Base-by-base conservation (phyloP, 2,113 vertebrate species). In the Aviceda subcristata region DNA sequence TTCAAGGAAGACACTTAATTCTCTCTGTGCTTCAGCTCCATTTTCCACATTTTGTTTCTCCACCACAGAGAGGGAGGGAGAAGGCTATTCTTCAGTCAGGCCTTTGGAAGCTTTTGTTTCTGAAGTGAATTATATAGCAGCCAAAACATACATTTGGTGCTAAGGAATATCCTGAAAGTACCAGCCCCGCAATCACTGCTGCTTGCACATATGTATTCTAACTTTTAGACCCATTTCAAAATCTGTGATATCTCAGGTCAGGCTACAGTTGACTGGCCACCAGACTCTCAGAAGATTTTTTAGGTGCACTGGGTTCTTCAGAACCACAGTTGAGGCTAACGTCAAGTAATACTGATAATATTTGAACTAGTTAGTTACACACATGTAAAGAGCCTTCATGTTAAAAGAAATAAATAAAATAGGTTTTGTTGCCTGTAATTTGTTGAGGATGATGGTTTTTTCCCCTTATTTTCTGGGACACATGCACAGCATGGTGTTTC, bases 371-470 rank as follows among this genome's bases (percentile, higher is more conserved):
- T 27, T 45, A 76, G 20, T 30, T 50, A 56, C 11, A 75, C 6
- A 21, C 0, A 1, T 8, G 11, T 45, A 56, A 82, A 79, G 46
- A 83, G 15, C 7, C 29, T 92, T 7, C 12, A n/a, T 15, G 34
- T 75, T 81, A 56, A 78, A 89, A 67, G 2, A 64, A 41, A 80
- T 7, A 59, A 55, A 82, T 50, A 82, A 43, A 71, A 51, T 2
- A 20, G 3, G 3, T 36, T 90, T 51, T 7, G 29, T 75, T 68
- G 23, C 23, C 53, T 85, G 8, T 36, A 74, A 75, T 7, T 39
- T 39, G 10, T 43, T 39, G 43, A 66, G 11, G 6, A 59, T 8
- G 3, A 14, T 39, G 4, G 21, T 36, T 51, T 29, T 0, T 0
- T 10, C 15, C 51, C 10, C 41, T 76, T 57, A 6, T 81, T 91